These are phyloP conservation scores for Geodia barretti DNA, from an alignment of 37 sponge, comb jelly and placozoan species.

Conservation along the genomic window DNA sequence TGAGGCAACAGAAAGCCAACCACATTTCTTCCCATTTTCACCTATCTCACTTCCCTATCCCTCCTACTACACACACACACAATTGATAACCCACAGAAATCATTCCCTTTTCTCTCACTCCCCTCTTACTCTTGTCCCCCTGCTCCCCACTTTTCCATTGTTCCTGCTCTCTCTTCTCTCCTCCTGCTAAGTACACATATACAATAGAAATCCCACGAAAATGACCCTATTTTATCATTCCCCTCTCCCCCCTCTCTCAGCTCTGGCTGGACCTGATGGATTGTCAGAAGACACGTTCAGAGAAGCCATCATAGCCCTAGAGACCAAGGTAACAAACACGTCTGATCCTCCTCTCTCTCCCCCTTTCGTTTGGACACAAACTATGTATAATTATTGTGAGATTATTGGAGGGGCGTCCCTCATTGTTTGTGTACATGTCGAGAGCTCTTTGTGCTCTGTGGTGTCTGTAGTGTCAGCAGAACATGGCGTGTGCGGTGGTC, in stretches of 20 bases:
- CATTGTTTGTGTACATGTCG: not conserved
- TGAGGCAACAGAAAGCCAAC: too few species aligned
- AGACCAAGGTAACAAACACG: slow-evolving; percentile 65
- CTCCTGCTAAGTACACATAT: too few species aligned
- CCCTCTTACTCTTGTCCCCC: too few species aligned
- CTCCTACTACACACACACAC: too few species aligned
- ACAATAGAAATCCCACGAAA: too few species aligned
- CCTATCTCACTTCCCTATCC: not conserved
- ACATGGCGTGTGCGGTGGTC: slow-evolving; percentile 74
- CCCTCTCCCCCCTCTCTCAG: slow-evolving; percentile 19
- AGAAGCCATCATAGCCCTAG: slow-evolving; percentile 59
- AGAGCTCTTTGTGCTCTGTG: not conserved
- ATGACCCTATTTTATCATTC: not conserved
- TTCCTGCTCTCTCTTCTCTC: not conserved
- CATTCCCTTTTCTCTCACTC: too few species aligned
- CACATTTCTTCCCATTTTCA: too few species aligned
- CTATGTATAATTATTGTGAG: too few species aligned
- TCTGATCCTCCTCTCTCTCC: not conserved
- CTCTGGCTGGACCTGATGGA: slow-evolving; percentile 40
- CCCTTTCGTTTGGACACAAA: too few species aligned
- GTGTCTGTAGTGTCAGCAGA: slow-evolving; percentile 72
- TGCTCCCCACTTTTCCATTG: not conserved
- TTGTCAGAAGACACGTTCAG: slow-evolving; percentile 56
- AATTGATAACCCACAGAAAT: too few species aligned
- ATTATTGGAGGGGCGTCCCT: too few species aligned